These are phyloP conservation scores for Camponotus pennsylvanicus DNA, from an alignment of 1,140 invertebrate species.

Conservation along the genomic window DNA sequence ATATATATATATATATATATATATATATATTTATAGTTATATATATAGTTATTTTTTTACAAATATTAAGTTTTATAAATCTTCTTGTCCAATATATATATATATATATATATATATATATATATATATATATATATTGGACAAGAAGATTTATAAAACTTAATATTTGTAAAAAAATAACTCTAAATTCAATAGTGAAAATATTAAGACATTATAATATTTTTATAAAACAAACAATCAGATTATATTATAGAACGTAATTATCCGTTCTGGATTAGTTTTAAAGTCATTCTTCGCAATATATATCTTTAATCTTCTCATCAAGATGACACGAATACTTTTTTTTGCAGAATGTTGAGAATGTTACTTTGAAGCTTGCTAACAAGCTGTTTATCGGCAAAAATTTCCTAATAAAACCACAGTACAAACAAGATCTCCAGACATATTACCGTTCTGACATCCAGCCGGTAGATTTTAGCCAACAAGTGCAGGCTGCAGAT, in stretches of 20 bases:
- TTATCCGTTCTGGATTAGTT: background rate
- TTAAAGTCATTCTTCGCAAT: background rate
- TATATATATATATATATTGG: background rate
- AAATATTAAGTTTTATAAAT: too few relatives aligned
- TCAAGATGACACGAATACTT: background rate
- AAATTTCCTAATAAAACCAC: slow-evolving; percentile 63
- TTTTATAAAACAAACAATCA: background rate
- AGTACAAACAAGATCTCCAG: slow-evolving; percentile 69
- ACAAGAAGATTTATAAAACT: too few relatives aligned
- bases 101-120: too few relatives aligned
- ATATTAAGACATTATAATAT: background rate
- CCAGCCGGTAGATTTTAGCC: slow-evolving; percentile 80
- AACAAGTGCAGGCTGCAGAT: slow-evolving; percentile 75
- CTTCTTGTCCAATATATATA: too few relatives aligned
- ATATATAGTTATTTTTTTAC: too few relatives aligned
- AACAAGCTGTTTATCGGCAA: slow-evolving; percentile 79
- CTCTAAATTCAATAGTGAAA: background rate
- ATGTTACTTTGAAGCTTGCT: slow-evolving; percentile 78
- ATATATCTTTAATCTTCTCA: slow-evolving; percentile 14
- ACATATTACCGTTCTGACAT: slow-evolving; percentile 71
- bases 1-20: background rate
- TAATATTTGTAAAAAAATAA: background rate
- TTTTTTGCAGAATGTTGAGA: slow-evolving; percentile 74
- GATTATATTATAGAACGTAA: slow-evolving; percentile 16
- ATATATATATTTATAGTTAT: too few relatives aligned